Percentiles rank a stretch among this genome's conserved stretches.
phyloP scores from a whole-genome alignment of 2,888 invertebrate genomes.

The Aspidapion aeneum region DNA sequence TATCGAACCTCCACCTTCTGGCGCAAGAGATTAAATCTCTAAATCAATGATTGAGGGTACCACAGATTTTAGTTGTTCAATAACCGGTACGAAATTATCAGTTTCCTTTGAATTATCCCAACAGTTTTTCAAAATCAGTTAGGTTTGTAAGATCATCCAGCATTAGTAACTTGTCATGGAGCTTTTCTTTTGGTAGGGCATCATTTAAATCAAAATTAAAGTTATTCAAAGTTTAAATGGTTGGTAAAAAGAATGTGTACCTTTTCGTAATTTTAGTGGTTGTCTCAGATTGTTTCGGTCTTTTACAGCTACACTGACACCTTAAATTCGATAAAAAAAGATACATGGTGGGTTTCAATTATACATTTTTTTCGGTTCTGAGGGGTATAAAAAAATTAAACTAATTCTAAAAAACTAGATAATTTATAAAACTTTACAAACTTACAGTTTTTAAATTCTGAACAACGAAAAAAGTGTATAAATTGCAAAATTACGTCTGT shows the following conservation, averaged over 20 bases:
- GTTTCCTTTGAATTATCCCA: constrained; percentile 53
- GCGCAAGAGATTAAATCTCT: constrained; percentile 77
- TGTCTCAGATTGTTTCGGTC: constrained; percentile 88
- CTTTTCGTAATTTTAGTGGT: constrained; percentile 78
- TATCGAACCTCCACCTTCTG: constrained; percentile 71
- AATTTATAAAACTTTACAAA: too few relatives aligned
- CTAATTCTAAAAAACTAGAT: too few relatives aligned
- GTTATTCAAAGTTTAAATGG: constrained; percentile 75
- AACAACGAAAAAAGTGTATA: too few relatives aligned
- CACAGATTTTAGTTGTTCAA: constrained; percentile 64
- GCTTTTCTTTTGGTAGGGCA: constrained; percentile 37
- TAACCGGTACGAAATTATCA: constrained; percentile 54
- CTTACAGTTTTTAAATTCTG: too few relatives aligned
- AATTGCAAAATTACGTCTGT: too few relatives aligned
- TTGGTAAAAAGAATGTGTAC: constrained; percentile 96
- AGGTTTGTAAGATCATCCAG: constrained; percentile 61
- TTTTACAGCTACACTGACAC: too few relatives aligned
- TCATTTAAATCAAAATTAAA: constrained; percentile 73
- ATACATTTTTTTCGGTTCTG: too few relatives aligned
- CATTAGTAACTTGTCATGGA: constrained; percentile 52
- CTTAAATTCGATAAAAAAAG: too few relatives aligned
- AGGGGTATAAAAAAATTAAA: too few relatives aligned
- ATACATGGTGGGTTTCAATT: too few relatives aligned
- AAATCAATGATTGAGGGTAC: constrained; percentile 84
- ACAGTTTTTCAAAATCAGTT: constrained; percentile 65